phyloP scores from a whole-genome alignment of 1,140 invertebrate species.

The Drosophila guanche region DNA sequence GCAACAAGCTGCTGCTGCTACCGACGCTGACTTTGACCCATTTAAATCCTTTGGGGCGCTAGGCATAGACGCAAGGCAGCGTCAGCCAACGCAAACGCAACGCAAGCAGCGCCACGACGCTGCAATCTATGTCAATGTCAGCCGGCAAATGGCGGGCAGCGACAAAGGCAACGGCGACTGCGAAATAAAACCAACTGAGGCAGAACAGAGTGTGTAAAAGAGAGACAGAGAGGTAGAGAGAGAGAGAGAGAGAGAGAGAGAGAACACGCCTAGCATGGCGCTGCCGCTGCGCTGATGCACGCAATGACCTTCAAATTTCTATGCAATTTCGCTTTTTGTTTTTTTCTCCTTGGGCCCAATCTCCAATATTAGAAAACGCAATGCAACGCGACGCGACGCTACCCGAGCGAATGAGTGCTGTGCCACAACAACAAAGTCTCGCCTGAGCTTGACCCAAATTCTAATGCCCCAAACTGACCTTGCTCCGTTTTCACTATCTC shows the following conservation, averaged over 20 bases:
- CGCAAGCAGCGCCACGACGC: slow-evolving; percentile 30
- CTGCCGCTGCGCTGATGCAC: slow-evolving; percentile 58
- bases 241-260: slow-evolving; percentile 13
- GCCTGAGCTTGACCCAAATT: slow-evolving; percentile 72
- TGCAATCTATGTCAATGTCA: slow-evolving; percentile 79
- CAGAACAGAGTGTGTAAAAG: slow-evolving; percentile 56
- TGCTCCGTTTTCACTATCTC: slow-evolving; percentile 64
- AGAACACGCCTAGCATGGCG: slow-evolving; percentile 17
- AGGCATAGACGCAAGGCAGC: slow-evolving; percentile 59
- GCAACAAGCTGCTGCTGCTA: slow-evolving; percentile 61
- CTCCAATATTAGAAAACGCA: slow-evolving; percentile 78
- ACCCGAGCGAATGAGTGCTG: no score
- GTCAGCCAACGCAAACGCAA: slow-evolving; percentile 18
- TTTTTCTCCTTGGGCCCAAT: slow-evolving; percentile 73
- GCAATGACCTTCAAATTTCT: slow-evolving; percentile 72
- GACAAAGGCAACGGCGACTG: slow-evolving; percentile 25
- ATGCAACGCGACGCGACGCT: slow-evolving; percentile 28
- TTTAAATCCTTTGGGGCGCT: slow-evolving; percentile 77
- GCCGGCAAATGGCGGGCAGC: slow-evolving; percentile 74
- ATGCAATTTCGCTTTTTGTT: slow-evolving; percentile 71
- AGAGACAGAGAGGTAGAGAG: slow-evolving; percentile 9
- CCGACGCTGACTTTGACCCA: slow-evolving; percentile 72
- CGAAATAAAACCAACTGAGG: slow-evolving; percentile 73
- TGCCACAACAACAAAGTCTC: slow-evolving; percentile 23
- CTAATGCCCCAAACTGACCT: slow-evolving; percentile 60